These are phyloP conservation scores for Stenichneumon culpator DNA, from an alignment of 2,888 invertebrate species.

Conservation along the genomic window DNA sequence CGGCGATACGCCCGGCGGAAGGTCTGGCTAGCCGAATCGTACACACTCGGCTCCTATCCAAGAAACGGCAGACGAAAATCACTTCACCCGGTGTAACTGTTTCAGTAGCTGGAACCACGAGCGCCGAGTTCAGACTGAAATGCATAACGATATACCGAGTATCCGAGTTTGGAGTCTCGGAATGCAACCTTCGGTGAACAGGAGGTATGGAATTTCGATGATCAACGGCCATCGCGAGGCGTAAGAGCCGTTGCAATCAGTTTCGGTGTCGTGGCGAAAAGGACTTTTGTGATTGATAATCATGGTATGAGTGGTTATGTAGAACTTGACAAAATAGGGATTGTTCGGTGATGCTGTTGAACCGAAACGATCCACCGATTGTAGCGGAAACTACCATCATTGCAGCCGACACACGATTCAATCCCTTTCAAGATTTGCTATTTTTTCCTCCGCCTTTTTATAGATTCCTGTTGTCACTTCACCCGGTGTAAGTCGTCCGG, in stretches of 20 bases:
- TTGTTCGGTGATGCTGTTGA: background rate
- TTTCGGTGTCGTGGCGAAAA: constrained; percentile 28
- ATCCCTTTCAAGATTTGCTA: too few species aligned
- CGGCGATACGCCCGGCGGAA: constrained; percentile 12
- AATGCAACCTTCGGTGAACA: background rate
- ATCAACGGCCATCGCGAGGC: constrained; percentile 51
- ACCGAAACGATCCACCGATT: too few species aligned
- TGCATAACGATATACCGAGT: background rate
- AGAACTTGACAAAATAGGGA: constrained; percentile 24
- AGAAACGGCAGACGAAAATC: constrained; percentile 44
- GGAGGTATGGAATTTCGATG: constrained; percentile 8
- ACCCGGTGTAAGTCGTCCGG: too few species aligned
- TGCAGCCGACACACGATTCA: too few species aligned
- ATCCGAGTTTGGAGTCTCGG: background rate
- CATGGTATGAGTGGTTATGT: constrained; percentile 31
- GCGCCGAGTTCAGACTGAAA: background rate
- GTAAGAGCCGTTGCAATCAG: constrained; percentile 38
- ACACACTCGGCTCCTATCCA: constrained; percentile 17
- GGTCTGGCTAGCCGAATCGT: constrained; percentile 13
- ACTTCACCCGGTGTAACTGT: constrained; percentile 47
- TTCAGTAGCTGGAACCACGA: constrained; percentile 11
- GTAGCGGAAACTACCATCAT: too few species aligned
- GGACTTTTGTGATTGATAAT: constrained; percentile 16
- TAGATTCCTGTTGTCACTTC: too few species aligned
- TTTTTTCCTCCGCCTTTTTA: too few species aligned